These are phyloP conservation scores for Neoniphon sammara DNA, from an alignment of 2,797 vertebrate species.

Conservation along the genomic window DNA sequence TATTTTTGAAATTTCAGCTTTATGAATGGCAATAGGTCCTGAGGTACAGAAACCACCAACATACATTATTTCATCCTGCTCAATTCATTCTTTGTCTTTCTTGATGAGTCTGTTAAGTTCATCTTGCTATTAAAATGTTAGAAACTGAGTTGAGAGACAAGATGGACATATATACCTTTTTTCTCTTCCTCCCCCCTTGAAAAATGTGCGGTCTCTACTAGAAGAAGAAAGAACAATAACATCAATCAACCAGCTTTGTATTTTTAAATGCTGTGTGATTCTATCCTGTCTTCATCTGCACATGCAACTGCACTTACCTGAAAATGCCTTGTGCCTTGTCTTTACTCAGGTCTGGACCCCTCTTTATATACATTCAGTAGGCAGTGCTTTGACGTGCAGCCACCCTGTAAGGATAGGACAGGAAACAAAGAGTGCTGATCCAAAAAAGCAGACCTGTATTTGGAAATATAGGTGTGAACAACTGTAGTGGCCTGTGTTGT, in stretches of 20 bases:
- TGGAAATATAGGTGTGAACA: slow-evolving; percentile 64
- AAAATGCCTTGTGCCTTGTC: slow-evolving; percentile 15
- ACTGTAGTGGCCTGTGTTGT: slow-evolving; percentile 1
- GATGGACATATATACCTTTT: slow-evolving; percentile 40
- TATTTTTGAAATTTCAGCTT: not conserved
- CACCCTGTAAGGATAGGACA: slow-evolving; percentile 35
- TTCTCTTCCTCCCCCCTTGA: slow-evolving; percentile 5
- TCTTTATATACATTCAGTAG: slow-evolving; percentile 58
- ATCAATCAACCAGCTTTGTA: not conserved
- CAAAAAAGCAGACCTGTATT: slow-evolving; percentile 58
- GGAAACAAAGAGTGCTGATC: slow-evolving; percentile 43
- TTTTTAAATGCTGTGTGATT: not conserved
- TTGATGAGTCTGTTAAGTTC: not conserved
- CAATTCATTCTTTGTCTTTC: not conserved
- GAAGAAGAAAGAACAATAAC: not conserved
- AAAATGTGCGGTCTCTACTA: slow-evolving; percentile 18
- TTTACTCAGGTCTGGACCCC: slow-evolving; percentile 8
- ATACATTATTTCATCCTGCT: not conserved
- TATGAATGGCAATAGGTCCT: not conserved
- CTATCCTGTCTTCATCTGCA: not conserved
- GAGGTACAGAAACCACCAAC: not conserved
- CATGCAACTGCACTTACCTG: slow-evolving; percentile 30
- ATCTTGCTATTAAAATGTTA: not conserved
- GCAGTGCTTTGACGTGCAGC: slow-evolving; percentile 17
- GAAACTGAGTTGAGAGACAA: not conserved